These are phyloP conservation scores for Hemibagrus wyckioides DNA, from an alignment of 2,113 vertebrate species.

Conservation along the genomic window DNA sequence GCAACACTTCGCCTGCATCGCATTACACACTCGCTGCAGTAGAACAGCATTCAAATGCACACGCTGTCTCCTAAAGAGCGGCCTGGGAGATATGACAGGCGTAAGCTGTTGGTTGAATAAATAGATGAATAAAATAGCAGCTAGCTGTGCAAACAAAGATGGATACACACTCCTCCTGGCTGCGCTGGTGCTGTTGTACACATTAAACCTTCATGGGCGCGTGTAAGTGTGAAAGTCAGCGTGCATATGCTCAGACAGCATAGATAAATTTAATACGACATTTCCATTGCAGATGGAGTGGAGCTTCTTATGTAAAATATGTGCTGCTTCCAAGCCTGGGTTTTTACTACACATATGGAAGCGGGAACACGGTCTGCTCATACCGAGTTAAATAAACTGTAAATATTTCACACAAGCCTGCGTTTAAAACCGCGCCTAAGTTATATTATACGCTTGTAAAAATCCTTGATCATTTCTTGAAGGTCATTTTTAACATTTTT, in stretches of 20 bases:
- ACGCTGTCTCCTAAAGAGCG: conserved; percentile 50
- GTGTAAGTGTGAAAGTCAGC: conserved; percentile 1
- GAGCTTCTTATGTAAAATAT: conserved; percentile 56
- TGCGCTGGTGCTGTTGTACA: conserved; percentile 31
- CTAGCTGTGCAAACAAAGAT: conserved; percentile 57
- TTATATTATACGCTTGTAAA: conserved; percentile 76
- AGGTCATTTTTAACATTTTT: conserved; percentile 74
- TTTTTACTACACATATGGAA: conserved; percentile 56
- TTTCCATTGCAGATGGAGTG: conserved; percentile 62
- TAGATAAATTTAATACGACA: conserved; percentile 62
- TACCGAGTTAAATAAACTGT: conserved; percentile 54
- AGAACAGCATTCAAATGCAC: conserved; percentile 40
- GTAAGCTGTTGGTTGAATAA: conserved; percentile 61
- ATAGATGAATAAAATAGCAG: conserved; percentile 60
- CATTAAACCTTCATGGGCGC: conserved; percentile 16
- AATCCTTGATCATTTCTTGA: conserved; percentile 80
- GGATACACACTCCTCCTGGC: conserved; percentile 37
- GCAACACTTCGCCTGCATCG: conserved; percentile 43
- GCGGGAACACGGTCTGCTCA: conserved; percentile 51
- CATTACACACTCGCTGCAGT: conserved; percentile 32
- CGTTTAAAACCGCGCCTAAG: conserved; percentile 77
- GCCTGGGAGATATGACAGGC: conserved; percentile 38
- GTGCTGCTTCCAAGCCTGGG: conserved; percentile 59
- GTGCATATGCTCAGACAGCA: conserved; percentile 46
- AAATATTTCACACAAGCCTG: conserved; percentile 66